Evolutionary conservation across 2,113 vertebrate genomes (phyloP), one percentile per base, ranked within the genome.

Genomic region (Eulemur macaco): DNA sequence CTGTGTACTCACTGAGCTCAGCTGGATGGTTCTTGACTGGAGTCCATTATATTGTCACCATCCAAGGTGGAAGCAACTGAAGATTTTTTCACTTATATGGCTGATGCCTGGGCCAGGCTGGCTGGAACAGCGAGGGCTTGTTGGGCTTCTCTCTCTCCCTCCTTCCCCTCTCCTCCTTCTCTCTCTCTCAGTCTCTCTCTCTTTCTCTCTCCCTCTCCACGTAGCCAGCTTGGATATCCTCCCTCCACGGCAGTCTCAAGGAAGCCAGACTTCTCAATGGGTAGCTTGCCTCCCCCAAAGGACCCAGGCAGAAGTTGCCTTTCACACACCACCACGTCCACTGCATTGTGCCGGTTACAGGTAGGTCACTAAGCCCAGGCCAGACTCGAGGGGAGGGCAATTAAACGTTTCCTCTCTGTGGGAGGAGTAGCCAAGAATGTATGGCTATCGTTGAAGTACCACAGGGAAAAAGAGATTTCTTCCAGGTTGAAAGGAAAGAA

Each of bases 401-500:
- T 64, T 63, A 71, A 7, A 86, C 8, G 6, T 42, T 69, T 37
- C 54, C 45, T 64, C 45, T 81, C 42, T 42, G 54, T 4, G 29
- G n/a, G 8, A 91, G 63, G 10, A 91, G 13, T 29, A 91, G 27
- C 18, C 80, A 71, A 54, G 8, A 73, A 91, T 37, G 23, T 34
- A 20, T 34, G 45, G 9, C 73, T 80, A 15, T 64, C 15, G 81
- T 86, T 71, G 73, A 31, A 45, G 11, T 18, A 9, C 50, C 54
- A 17, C 42, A 18, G 29, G 82, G 21, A 31, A 56, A 66, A 68
- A 50, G 31, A 87, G 10, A 63, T 27, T 34, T 64, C 50, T 52
- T 86, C 21, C 9, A 52, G 54, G 71, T 91, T 73, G 69, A 74
- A 92, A 92, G 42, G 34, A 84, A 83, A 45, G 21, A 73, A 76